Base-by-base conservation (phyloP, 2,888 invertebrate species). In the Hofmannophila pseudospretella region DNA sequence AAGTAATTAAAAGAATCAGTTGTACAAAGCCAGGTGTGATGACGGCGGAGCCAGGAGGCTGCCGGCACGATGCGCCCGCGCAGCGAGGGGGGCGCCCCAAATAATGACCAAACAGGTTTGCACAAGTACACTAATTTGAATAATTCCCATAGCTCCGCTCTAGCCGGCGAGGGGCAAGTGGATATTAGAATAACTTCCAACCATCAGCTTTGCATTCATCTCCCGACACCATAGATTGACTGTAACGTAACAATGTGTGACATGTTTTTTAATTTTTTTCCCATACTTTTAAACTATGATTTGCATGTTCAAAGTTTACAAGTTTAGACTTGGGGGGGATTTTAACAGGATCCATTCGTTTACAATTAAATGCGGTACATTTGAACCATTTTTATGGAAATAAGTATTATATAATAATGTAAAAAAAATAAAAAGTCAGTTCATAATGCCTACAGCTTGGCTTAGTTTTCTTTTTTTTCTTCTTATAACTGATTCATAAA, bases 91-190 rank as follows among this genome's bases (percentile, higher is more conserved):
- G 45, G 52, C 59, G 66, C 67, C 67, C 59, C 51, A 41, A 46
- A 41, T 43, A 46, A 48, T 43, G 46, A 48, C 44, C 42, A 47
- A 74, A 78, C 82, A 68, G 78, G 82, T 82, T 77, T 54, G 27
- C 38, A 49, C 70, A 69, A 75, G 76, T 79, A 77, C 75, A 75
- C 68, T 75, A 58, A 77, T 80, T 77, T 71, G 47, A 70, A 82
- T 81, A 76, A 72, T 79, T 79, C 78, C 60, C 68, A 66, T 46
- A 8, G 9, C 30, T 7, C 7, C 9, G 9, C 27, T n/a, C 10
- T 9, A 16, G 16, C 13, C 4, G 3, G n/a, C n/a, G n/a, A n/a
- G n/a, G 4, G 8, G 14, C 16, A 30, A 14, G 14, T 14, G 29
- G 27, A 10, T n/a, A 29, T 32, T 11, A 11, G 12, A 32, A 32